phyloP scores from a whole-genome alignment of 2,113 vertebrate genomes.

The Tichodroma muraria region DNA sequence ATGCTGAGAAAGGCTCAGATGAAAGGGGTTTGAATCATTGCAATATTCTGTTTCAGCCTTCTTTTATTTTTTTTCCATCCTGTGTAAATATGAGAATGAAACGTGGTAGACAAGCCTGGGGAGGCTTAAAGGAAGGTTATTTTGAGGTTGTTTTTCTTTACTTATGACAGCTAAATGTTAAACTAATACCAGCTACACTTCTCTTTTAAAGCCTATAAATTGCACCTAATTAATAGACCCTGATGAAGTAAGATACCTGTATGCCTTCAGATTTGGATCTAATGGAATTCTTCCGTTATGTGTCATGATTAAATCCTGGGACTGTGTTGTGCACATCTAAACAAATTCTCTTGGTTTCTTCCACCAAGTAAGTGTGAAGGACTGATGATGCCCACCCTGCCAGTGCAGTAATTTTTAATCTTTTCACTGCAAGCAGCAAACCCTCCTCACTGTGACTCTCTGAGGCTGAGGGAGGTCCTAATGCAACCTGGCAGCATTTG shows the following conservation, averaged over 20 bases:
- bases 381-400: background rate
- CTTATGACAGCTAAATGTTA: conserved; percentile 12
- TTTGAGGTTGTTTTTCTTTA: conserved; percentile 49
- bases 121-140: conserved; percentile 43
- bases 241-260: background rate
- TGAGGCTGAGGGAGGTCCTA: background rate
- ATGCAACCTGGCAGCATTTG: background rate
- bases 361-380: background rate
- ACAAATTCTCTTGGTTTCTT: background rate
- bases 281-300: background rate
- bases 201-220: conserved; percentile 15
- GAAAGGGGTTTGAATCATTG: conserved; percentile 18
- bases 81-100: conserved; percentile 36
- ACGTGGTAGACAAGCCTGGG: conserved; percentile 26
- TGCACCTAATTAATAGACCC: conserved; percentile 4
- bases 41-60: conserved; percentile 17
- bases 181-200: conserved; percentile 11
- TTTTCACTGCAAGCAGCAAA: background rate
- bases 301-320: background rate
- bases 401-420: background rate
- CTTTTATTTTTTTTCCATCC: background rate
- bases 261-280: background rate
- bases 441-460: background rate
- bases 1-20: conserved; percentile 43
- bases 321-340: background rate